phyloP scores from a whole-genome alignment of 2,797 vertebrate species.

The Acanthurus tractus region DNA sequence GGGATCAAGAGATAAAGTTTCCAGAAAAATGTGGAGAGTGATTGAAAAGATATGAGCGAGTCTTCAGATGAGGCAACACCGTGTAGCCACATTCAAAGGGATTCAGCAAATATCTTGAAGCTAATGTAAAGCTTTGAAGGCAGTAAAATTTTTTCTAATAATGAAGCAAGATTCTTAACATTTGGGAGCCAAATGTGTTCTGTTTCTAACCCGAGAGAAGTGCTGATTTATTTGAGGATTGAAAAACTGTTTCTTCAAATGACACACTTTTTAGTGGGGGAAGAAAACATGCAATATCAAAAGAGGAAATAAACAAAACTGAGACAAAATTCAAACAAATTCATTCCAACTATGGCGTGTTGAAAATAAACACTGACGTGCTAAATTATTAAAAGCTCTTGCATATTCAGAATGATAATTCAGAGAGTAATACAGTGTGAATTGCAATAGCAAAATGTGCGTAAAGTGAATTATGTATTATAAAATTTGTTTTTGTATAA shows the following conservation, averaged over 20 bases:
- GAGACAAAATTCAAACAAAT: constrained; percentile 89
- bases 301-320: constrained; percentile 84
- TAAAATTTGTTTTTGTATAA: constrained; percentile 87
- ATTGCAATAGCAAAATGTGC: constrained; percentile 86
- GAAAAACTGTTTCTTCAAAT: constrained; percentile 65
- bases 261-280: constrained; percentile 71
- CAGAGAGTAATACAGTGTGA: constrained; percentile 74
- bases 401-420: constrained; percentile 87
- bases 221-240: constrained; percentile 61
- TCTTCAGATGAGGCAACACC: constrained; percentile 28
- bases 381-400: constrained; percentile 89
- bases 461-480: constrained; percentile 88
- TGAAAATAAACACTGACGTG: constrained; percentile 83
- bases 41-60: constrained; percentile 42
- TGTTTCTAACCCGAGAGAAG: constrained; percentile 61
- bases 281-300: constrained; percentile 67
- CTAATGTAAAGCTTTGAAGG: constrained; percentile 39
- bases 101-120: constrained; percentile 15
- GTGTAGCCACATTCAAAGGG: constrained; percentile 25
- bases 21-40: constrained; percentile 72
- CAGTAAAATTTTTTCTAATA: constrained; percentile 36
- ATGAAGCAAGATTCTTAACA: constrained; percentile 74
- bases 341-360: constrained; percentile 73
- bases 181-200: constrained; percentile 62
- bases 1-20: constrained; percentile 84